Conservation (phyloP, 2,797 vertebrate genomes). For the Galaxias olidus region DNA sequence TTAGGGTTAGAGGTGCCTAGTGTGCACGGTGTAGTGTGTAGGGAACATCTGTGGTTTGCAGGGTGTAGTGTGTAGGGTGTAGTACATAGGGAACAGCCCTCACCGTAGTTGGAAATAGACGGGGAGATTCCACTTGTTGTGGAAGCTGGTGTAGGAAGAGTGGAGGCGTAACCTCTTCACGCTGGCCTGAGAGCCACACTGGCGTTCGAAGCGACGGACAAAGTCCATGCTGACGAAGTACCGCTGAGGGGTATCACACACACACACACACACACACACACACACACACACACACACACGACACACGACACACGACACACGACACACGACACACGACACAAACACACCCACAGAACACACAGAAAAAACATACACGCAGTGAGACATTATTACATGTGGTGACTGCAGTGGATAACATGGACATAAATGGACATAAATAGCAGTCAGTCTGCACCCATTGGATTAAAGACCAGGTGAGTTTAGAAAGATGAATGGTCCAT, state of each 20-base stretch:
- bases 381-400: too few relatives aligned
- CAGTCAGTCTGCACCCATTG: too few relatives aligned
- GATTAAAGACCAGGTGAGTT: too few relatives aligned
- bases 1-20: background rate
- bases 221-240: constrained; percentile 92
- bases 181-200: constrained; percentile 96
- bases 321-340: constrained; percentile 7
- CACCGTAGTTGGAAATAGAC: constrained; percentile 97
- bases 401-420: too few relatives aligned
- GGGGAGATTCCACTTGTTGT: constrained; percentile 95
- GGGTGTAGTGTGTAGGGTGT: background rate
- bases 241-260: constrained; percentile 72
- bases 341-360: background rate
- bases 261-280: background rate
- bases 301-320: background rate
- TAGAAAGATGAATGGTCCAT: too few relatives aligned
- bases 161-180: constrained; percentile 90
- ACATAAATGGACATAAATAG: too few relatives aligned
- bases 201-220: constrained; percentile 86
- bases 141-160: constrained; percentile 87
- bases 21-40: background rate
- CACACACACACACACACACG: constrained; percentile 1
- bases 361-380: too few relatives aligned
- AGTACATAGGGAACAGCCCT: background rate
- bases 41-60: constrained; percentile 11